A percentile compares a stretch with the other conserved stretches of the same genome.
Evolutionary conservation across 2,113 vertebrate species (phyloP).

Genomic region (Carassius auratus): DNA sequence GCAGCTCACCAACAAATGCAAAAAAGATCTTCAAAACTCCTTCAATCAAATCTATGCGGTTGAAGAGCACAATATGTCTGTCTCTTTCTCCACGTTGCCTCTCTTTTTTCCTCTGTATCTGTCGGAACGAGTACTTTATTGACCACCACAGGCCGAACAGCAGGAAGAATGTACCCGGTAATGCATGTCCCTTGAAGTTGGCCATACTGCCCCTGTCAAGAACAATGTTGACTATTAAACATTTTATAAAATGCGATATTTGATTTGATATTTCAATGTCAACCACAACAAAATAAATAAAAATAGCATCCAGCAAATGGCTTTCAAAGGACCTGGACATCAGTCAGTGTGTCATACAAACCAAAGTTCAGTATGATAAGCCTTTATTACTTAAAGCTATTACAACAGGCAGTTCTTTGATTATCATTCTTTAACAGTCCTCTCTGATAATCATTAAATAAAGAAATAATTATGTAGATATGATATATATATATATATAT

Average conservation of each 20-base stretch:
- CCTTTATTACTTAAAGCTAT: constrained; percentile 9
- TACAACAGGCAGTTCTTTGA: background rate
- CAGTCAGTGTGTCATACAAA: background rate
- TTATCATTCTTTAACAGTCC: background rate
- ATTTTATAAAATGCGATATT: too few relatives aligned
- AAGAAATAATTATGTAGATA: background rate
- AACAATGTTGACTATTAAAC: too few relatives aligned
- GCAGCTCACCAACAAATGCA: constrained; percentile 82
- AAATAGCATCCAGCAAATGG: background rate
- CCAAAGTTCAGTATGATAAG: constrained; percentile 23
- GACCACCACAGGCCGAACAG: constrained; percentile 90
- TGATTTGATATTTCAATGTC: background rate
- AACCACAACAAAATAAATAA: background rate
- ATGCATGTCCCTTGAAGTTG: constrained; percentile 92
- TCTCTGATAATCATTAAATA: background rate
- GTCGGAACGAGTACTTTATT: constrained; percentile 79
- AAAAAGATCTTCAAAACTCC: constrained; percentile 78
- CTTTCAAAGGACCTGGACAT: background rate
- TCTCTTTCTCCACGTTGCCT: constrained; percentile 66
- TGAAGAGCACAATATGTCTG: constrained; percentile 57
- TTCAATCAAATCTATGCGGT: constrained; percentile 81
- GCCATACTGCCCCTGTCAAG: constrained; percentile 78
- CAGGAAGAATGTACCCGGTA: constrained; percentile 92
- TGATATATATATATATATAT: background rate
- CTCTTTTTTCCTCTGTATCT: constrained; percentile 71